Conservation (phyloP, 2,888 invertebrate genomes). For the Calameuta filiformis region DNA sequence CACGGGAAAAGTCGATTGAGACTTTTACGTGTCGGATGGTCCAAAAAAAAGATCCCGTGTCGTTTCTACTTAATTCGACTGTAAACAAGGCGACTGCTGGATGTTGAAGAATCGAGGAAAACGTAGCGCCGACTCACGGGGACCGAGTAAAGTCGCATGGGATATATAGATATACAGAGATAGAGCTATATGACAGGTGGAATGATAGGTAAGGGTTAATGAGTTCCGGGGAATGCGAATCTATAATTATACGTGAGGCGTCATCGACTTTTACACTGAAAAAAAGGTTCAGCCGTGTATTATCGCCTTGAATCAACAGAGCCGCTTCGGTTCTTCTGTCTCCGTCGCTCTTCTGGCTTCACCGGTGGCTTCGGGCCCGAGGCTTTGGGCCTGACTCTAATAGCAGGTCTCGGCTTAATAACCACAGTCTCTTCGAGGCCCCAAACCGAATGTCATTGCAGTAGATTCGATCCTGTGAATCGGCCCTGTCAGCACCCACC, state of each 20-base stretch:
- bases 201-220: slow-evolving; percentile 16
- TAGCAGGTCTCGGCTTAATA: slow-evolving; percentile 61
- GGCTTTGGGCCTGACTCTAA: slow-evolving; percentile 45
- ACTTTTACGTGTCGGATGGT: background rate
- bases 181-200: background rate
- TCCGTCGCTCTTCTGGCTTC: background rate
- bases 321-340: slow-evolving; percentile 38
- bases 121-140: background rate
- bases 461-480: slow-evolving; percentile 58
- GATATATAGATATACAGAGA: background rate
- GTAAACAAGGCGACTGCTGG: background rate
- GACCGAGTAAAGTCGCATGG: no score
- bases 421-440: slow-evolving; percentile 44
- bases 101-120: background rate
- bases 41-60: background rate
- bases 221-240: slow-evolving; percentile 55
- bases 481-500: slow-evolving; percentile 35
- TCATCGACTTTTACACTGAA: slow-evolving; percentile 46
- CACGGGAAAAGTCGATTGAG: background rate
- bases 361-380: background rate
- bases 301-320: slow-evolving; percentile 63
- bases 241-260: slow-evolving; percentile 55
- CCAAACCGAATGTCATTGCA: slow-evolving; percentile 62
- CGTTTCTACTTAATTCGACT: background rate
- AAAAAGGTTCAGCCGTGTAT: slow-evolving; percentile 56